A percentile compares a stretch with the other conserved stretches of the same genome.
These are phyloP conservation scores for Euborellia annulipes DNA, from an alignment of 1,140 invertebrate species.

Conservation along the genomic window DNA sequence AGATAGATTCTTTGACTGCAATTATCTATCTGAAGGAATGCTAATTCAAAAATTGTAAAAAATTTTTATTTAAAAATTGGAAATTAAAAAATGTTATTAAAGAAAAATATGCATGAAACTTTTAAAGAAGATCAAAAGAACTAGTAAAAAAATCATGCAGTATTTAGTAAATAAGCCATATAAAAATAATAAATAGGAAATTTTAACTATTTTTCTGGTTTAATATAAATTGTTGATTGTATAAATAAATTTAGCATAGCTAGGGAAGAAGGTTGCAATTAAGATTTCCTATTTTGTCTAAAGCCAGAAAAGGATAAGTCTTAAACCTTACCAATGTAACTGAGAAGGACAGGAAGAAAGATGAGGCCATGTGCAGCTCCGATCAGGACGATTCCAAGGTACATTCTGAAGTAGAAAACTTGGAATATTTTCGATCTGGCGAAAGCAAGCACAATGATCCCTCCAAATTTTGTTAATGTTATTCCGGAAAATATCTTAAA, in stretches of 20 bases:
- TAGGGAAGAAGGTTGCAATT: too few species aligned
- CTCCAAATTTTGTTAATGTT: conserved; percentile 91
- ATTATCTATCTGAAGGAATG: too few species aligned
- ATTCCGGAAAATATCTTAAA: conserved; percentile 77
- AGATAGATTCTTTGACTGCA: too few species aligned
- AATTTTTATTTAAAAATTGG: too few species aligned
- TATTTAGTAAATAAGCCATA: too few species aligned
- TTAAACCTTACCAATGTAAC: conserved; percentile 73
- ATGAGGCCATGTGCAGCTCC: conserved; percentile 93
- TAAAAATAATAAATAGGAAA: background rate
- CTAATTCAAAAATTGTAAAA: too few species aligned
- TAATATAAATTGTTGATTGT: background rate
- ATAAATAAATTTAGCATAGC: background rate
- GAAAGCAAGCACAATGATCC: conserved; percentile 86
- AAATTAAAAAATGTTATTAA: too few species aligned
- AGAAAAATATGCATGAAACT: too few species aligned
- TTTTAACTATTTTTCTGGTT: background rate
- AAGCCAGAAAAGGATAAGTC: background rate
- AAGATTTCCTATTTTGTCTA: background rate
- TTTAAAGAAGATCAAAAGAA: too few species aligned
- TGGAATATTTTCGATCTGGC: conserved; percentile 94
- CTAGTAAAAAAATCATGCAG: too few species aligned
- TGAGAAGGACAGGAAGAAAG: conserved; percentile 90
- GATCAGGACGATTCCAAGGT: conserved; percentile 87
- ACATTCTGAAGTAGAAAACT: conserved; percentile 98